Conservation (phyloP, 2,888 invertebrate genomes). For the Synanthedon myopaeformis region DNA sequence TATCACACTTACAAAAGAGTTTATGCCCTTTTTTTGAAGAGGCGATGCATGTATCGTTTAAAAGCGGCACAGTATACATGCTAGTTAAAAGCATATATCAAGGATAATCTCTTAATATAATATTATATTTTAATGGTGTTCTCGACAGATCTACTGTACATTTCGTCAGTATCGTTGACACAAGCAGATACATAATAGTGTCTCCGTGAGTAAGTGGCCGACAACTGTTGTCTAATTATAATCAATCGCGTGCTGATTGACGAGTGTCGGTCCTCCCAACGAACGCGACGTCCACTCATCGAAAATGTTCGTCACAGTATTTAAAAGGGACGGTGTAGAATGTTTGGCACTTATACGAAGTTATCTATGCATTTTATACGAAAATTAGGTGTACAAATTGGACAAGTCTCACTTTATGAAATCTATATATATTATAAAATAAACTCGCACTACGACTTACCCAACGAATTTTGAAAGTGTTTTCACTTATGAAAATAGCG, state of each 20-base stretch:
- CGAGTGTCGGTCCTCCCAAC: slow-evolving; percentile 13
- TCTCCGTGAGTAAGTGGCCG: slow-evolving; percentile 8
- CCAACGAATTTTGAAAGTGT: too few species aligned
- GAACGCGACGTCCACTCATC: slow-evolving; percentile 1
- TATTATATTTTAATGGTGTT: not conserved
- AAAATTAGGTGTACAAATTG: too few species aligned
- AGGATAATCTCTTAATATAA: not conserved
- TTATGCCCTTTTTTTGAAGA: too few species aligned
- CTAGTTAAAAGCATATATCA: not conserved
- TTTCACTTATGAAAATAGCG: too few species aligned
- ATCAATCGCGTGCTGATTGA: slow-evolving; percentile 40
- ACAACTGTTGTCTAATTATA: slow-evolving; percentile 30
- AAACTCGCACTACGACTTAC: too few species aligned
- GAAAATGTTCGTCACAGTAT: not conserved
- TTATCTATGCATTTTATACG: too few species aligned
- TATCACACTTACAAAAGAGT: too few species aligned
- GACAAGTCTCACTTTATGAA: too few species aligned
- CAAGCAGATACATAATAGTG: slow-evolving; percentile 5
- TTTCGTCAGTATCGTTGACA: not conserved
- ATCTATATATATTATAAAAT: too few species aligned
- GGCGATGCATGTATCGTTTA: too few species aligned
- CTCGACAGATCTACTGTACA: not conserved
- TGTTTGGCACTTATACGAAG: too few species aligned
- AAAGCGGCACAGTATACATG: too few species aligned
- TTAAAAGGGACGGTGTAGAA: not conserved